phyloP scores from a whole-genome alignment of 2,888 invertebrate genomes.

The Perizoma affinitatum region DNA sequence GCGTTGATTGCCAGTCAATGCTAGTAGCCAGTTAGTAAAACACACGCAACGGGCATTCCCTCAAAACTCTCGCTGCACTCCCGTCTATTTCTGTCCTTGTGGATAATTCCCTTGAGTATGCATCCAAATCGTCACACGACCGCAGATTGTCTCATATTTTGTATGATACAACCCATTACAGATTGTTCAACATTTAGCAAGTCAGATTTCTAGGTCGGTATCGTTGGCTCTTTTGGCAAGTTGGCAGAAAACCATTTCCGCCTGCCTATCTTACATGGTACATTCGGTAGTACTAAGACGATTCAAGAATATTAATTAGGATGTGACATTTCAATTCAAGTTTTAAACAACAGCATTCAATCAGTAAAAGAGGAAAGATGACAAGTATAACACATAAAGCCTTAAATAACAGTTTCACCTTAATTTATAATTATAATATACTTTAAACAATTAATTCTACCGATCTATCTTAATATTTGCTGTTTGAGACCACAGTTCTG shows the following conservation, averaged over 20 bases:
- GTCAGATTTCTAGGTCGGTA: slow-evolving; percentile 2
- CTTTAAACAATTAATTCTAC: too few species aligned
- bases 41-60: too few species aligned
- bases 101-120: slow-evolving; percentile 3
- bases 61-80: not conserved
- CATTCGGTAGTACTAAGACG: not conserved
- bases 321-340: too few species aligned
- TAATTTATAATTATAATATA: too few species aligned
- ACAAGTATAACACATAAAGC: too few species aligned
- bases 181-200: not conserved
- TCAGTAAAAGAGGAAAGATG: too few species aligned
- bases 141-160: not conserved
- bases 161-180: not conserved
- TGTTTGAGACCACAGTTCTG: too few species aligned
- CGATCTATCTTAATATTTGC: too few species aligned
- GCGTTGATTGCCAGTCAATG: too few species aligned
- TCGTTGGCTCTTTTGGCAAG: slow-evolving; percentile 1
- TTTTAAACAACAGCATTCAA: too few species aligned
- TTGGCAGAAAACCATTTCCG: not conserved
- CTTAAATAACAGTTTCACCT: too few species aligned
- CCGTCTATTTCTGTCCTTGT: slow-evolving; percentile 8
- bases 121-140: slow-evolving; percentile 3
- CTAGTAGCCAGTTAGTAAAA: too few species aligned
- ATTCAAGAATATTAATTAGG: not conserved
- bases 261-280: not conserved